These are phyloP conservation scores for Pelosia muscerda DNA, from an alignment of 2,888 invertebrate species.

Conservation along the genomic window DNA sequence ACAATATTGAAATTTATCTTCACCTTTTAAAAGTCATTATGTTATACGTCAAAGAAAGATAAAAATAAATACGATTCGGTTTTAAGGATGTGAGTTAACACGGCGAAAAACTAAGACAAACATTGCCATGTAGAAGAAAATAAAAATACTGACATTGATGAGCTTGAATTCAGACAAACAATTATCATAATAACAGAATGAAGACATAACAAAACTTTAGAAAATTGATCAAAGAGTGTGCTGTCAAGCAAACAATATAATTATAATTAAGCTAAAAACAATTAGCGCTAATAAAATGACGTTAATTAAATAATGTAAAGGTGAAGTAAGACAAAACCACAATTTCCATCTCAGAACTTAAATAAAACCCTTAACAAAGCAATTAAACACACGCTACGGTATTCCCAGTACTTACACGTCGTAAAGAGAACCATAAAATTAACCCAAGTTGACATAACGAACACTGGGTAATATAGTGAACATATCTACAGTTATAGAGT, in stretches of 20 bases:
- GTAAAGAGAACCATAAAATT: conserved; percentile 22
- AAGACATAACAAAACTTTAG: not conserved
- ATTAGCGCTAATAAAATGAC: not conserved
- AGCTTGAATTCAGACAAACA: not conserved
- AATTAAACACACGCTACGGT: conserved; percentile 17
- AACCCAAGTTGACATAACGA: conserved; percentile 15
- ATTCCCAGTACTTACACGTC: conserved; percentile 11
- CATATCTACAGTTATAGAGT: conserved; percentile 22
- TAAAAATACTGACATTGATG: not conserved
- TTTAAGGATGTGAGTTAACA: not conserved
- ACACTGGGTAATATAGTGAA: conserved; percentile 7
- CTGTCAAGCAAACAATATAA: not conserved
- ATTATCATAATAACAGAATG: not conserved
- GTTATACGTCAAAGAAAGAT: not conserved
- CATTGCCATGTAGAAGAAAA: not conserved
- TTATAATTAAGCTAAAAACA: not conserved
- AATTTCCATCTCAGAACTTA: conserved; percentile 6
- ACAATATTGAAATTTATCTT: not conserved
- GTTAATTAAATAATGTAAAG: not conserved
- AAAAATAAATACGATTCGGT: too few species aligned
- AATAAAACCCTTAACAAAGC: conserved; percentile 12
- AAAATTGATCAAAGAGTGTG: not conserved
- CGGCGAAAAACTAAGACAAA: not conserved
- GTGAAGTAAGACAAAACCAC: not conserved
- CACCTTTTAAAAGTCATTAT: not conserved